Percentiles rank a stretch among this genome's conserved stretches.
Conservation (phyloP, 2,797 vertebrate species). For the Acanthornis magna region DNA sequence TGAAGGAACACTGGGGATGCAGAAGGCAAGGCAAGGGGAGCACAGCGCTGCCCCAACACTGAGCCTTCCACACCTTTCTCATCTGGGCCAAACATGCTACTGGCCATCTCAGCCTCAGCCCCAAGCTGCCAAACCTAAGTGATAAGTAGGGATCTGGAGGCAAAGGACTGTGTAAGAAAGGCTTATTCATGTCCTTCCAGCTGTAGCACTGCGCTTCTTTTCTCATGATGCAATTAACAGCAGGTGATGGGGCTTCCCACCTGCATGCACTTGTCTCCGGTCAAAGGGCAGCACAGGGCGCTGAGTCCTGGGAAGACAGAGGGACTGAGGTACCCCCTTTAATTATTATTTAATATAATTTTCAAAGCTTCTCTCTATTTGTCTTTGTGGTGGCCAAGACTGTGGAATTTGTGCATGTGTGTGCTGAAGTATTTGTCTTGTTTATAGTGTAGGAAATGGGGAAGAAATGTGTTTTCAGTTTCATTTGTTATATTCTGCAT, state of each 20-base stretch:
- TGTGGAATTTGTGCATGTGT: constrained; percentile 1
- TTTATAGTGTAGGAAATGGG: constrained; percentile 36
- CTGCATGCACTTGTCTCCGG: accelerated
- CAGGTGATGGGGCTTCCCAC: background rate
- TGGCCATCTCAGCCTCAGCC: background rate
- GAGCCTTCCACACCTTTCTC: background rate
- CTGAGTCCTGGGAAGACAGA: background rate
- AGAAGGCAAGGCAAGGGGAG: background rate
- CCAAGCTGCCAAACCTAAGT: background rate
- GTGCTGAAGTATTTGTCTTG: background rate
- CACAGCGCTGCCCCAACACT: background rate
- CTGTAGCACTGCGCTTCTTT: background rate
- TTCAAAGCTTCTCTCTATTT: background rate
- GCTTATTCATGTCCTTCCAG: background rate
- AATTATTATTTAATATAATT: background rate
- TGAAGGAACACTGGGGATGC: background rate
- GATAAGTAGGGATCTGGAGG: background rate
- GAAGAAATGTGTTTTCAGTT: constrained; percentile 57
- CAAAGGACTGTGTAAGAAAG: background rate
- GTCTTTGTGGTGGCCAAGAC: background rate
- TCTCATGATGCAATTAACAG: accelerated
- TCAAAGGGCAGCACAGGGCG: background rate
- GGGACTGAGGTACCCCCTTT: background rate
- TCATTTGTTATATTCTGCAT: constrained; percentile 7
- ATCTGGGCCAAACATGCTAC: background rate